These are phyloP conservation scores for Nesometra sesokonis DNA, from an alignment of 35 echinoderm and acorn worm species.

Conservation along the genomic window DNA sequence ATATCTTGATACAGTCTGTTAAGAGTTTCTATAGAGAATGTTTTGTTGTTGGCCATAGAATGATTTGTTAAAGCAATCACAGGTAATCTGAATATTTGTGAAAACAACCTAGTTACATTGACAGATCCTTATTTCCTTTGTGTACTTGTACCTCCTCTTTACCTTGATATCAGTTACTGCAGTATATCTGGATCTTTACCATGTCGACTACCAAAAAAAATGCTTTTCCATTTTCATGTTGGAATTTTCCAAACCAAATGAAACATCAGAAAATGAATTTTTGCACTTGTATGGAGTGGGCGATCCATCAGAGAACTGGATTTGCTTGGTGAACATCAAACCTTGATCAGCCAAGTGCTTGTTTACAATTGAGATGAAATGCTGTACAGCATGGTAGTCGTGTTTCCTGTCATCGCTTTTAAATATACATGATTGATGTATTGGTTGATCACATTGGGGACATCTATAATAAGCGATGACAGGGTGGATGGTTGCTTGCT, in stretches of 20 bases:
- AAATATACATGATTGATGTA: conserved; percentile 19
- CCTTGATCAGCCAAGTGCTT: not conserved
- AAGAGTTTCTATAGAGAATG: too few species aligned
- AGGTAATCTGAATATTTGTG: too few species aligned
- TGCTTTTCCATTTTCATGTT: conserved; percentile 4
- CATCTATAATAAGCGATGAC: conserved; percentile 36
- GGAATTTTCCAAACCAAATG: not conserved
- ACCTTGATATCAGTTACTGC: conserved; percentile 4
- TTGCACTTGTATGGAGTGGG: conserved; percentile 14
- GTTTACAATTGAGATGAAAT: conserved; percentile 7
- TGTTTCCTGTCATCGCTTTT: conserved; percentile 35
- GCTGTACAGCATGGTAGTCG: conserved; percentile 47
- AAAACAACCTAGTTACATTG: too few species aligned
- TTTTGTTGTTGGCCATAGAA: too few species aligned
- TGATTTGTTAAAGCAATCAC: too few species aligned
- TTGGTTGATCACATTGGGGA: conserved; percentile 2
- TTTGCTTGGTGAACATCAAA: not conserved
- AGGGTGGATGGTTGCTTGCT: conserved; percentile 53
- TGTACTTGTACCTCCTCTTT: conserved; percentile 14
- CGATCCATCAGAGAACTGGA: conserved; percentile 31
- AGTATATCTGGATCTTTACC: conserved; percentile 21
- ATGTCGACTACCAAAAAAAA: conserved; percentile 35
- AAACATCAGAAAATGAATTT: conserved; percentile 9
- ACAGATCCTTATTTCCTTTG: too few species aligned
- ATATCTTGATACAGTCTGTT: too few species aligned